Evolutionary conservation across 1,140 invertebrate species (phyloP), one percentile per base, ranked within the genome.

Genomic region (Bombus confusus): DNA sequence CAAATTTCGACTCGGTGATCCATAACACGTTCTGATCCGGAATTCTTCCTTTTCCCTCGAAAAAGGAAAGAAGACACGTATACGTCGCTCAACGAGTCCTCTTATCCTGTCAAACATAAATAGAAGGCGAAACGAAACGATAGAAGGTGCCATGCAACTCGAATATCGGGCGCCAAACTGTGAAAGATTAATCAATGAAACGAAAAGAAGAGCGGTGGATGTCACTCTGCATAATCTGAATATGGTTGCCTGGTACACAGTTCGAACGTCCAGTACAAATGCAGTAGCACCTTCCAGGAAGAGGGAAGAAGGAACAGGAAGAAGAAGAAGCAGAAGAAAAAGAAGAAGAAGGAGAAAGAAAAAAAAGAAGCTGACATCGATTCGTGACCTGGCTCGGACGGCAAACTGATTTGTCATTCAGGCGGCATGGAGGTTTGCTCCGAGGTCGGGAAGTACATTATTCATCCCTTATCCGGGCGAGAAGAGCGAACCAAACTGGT

Each of bases 341-440:
- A n/a, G 1, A 2, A n/a, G 9, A 8, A 22, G 68, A 34, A 69
- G 47, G 59, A 76, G 28, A 76, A 31, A 6, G 22, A 8, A 62
- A 31, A 31, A 31, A 13, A 77, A 47, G 71, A 87, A 64, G 88
- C 87, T 90, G 90, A 93, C 90, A 92, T 93, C 89, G 91, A 93
- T 93, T 90, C 92, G 92, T 91, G 92, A 94, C 92, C 92, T 91
- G 91, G 91, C 91, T 93, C 85, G 91, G 90, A 93, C 91, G 80
- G 88, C 87, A 91, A 91, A 93, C 94, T 94, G 92, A 94, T 94
- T 94, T 94, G 92, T 94, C 93, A 94, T 94, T 94, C 94, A 94
- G 92, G 91, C 90, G 92, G 92, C 93, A 93, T 93, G 90, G 88
- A 91, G 92, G 88, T 88, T 89, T 84, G 89, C 90, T 91, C 85